Conservation (phyloP, 2,113 vertebrate genomes). For the Cheirogaleus medius region DNA sequence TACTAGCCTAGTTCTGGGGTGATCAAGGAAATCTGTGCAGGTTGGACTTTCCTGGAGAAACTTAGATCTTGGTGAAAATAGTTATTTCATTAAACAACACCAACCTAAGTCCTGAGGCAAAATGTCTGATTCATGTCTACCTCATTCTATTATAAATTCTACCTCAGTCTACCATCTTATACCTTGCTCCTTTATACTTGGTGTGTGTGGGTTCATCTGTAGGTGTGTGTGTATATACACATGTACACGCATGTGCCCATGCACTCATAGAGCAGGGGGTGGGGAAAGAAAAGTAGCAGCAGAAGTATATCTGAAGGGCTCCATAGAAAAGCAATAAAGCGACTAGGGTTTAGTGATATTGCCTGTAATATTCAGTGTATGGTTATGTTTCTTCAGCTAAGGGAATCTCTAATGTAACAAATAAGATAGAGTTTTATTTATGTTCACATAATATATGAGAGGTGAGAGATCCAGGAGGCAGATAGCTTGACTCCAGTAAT, state of each 20-base stretch:
- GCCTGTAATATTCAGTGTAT: not conserved
- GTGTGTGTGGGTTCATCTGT: not conserved
- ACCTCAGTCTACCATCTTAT: not conserved
- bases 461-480: not conserved
- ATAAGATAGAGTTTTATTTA: not conserved
- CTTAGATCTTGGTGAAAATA: not conserved
- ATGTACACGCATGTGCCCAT: too few species aligned
- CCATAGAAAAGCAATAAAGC: not conserved
- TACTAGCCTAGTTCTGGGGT: fast-evolving
- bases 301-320: not conserved
- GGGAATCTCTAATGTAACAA: not conserved
- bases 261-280: not conserved
- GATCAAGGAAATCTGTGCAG: not conserved
- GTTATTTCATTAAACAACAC: not conserved
- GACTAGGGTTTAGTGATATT: not conserved
- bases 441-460: not conserved
- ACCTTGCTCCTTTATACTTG: not conserved
- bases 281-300: not conserved
- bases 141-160: not conserved
- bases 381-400: not conserved
- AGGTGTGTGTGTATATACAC: too few species aligned
- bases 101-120: not conserved
- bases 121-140: not conserved
- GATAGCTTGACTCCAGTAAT: not conserved
- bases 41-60: not conserved